These are phyloP conservation scores for Chiroxiphia lanceolata DNA, from an alignment of 2,797 vertebrate species.

Conservation along the genomic window DNA sequence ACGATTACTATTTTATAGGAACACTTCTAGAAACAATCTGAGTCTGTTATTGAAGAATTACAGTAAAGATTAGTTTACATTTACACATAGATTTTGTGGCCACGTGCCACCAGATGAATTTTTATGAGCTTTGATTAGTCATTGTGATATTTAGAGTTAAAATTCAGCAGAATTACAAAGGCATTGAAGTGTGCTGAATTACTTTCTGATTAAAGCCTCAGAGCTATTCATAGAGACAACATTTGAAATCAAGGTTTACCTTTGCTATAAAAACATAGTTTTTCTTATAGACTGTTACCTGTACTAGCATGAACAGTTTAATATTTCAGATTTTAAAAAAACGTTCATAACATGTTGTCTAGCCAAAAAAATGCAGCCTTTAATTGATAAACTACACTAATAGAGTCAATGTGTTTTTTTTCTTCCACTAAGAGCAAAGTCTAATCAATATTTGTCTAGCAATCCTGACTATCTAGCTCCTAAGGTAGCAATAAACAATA, in stretches of 20 bases:
- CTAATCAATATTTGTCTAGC: background rate
- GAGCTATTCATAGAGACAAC: background rate
- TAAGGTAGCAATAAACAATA: background rate
- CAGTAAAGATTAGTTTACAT: background rate
- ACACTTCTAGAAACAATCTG: background rate
- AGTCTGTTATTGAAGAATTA: background rate
- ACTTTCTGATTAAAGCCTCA: background rate
- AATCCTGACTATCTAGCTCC: background rate
- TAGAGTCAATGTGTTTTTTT: background rate
- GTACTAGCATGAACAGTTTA: background rate
- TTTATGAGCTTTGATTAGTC: background rate
- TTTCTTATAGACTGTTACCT: background rate
- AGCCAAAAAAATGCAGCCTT: background rate
- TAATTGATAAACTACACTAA: background rate
- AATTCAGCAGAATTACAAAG: background rate
- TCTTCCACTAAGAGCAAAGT: background rate
- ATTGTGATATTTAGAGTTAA: background rate
- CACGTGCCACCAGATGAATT: background rate
- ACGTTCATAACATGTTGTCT: background rate
- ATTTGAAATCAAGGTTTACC: background rate
- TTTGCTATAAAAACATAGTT: background rate
- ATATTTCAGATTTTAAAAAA: background rate
- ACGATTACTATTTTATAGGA: background rate
- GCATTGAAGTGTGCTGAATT: background rate
- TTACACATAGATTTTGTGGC: background rate